Base-by-base conservation (phyloP, 2,888 invertebrate genomes). In the Euzetes globulus region DNA sequence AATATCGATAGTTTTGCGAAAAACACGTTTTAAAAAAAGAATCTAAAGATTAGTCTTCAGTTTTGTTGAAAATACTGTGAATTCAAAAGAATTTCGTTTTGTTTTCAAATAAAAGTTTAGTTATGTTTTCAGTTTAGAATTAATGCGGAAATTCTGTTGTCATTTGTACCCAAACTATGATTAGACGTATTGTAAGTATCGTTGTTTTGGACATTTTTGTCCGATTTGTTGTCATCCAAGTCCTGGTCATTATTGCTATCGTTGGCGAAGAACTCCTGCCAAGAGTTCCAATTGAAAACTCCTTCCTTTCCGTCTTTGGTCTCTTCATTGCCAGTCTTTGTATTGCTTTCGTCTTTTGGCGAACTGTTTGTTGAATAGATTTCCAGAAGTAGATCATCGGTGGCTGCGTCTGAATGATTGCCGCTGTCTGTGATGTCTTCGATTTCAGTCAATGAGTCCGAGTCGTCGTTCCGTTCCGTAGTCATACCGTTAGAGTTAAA, bases 151-250 rank as follows among this genome's bases (percentile, higher is more conserved):
- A 65, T 65, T 25, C 47, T 70, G 15, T 70, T 70, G 47, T 47
- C 70, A 47, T 70, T 70, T 70, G 70, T 70, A 70, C 70, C 70
- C 47, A 70, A 47, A 47, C 70, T 70, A 37, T 70, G 70, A 70
- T 70, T 70, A 70, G 70, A 70, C 22, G 19, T 47, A 70, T 70
- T 47, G 70, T 70, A 70, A 70, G 70, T 70, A 70, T 70, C 70
- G 17, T 25, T 70, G 33, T 41, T 33, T 70, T 47, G 45, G 70
- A 65, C 63, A 33, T 4, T 37, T 65, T 19, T 37, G 37, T 65
- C 63, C 27, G 27, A 15, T 15, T 29, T n/a, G 27, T 58, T 41
- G 63, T 37, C 37, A 65, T 19, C 19, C 41, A 70, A 70, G 41
- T 70, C 25, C 25, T 70, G 41, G 19, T 70, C 25, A 70, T 70